Evolutionary conservation across 1,140 invertebrate genomes (phyloP).

Genomic region (Procambarus virginalis): DNA sequence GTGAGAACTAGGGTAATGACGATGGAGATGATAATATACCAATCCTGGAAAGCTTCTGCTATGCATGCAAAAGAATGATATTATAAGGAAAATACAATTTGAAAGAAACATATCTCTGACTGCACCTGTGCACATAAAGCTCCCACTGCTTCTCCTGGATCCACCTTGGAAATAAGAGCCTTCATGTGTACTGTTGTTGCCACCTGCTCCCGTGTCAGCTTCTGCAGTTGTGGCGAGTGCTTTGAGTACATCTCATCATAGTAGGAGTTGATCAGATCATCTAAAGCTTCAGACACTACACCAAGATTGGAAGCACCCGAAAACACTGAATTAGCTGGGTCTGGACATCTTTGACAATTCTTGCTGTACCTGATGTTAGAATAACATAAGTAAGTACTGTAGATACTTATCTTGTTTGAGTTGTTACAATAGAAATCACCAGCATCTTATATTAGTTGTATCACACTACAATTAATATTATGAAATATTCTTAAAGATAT

Average conservation of each 20-base stretch:
- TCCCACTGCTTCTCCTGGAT: conserved; percentile 97
- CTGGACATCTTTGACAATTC: conserved; percentile 72
- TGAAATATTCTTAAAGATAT: too few species aligned
- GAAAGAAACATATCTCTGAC: neutral
- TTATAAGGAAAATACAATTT: too few species aligned
- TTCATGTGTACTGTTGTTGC: conserved; percentile 85
- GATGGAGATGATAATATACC: too few species aligned
- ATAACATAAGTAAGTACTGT: neutral
- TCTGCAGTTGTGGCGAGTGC: conserved; percentile 71
- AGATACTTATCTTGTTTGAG: too few species aligned
- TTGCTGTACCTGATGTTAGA: conserved; percentile 71
- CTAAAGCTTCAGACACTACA: conserved; percentile 86
- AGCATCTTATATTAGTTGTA: too few species aligned
- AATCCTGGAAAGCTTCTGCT: too few species aligned
- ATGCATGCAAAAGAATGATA: too few species aligned
- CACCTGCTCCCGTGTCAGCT: conserved; percentile 74
- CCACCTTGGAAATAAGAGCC: conserved; percentile 83
- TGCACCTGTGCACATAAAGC: conserved; percentile 88
- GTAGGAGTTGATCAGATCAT: conserved; percentile 82
- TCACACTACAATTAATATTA: too few species aligned
- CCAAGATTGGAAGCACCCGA: conserved; percentile 86
- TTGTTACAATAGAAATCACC: too few species aligned
- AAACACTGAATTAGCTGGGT: conserved; percentile 83
- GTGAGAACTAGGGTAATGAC: too few species aligned
- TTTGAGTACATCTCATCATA: conserved; percentile 76